phyloP scores from a whole-genome alignment of 2,888 invertebrate genomes.

The Eupithecia pulchellata region DNA sequence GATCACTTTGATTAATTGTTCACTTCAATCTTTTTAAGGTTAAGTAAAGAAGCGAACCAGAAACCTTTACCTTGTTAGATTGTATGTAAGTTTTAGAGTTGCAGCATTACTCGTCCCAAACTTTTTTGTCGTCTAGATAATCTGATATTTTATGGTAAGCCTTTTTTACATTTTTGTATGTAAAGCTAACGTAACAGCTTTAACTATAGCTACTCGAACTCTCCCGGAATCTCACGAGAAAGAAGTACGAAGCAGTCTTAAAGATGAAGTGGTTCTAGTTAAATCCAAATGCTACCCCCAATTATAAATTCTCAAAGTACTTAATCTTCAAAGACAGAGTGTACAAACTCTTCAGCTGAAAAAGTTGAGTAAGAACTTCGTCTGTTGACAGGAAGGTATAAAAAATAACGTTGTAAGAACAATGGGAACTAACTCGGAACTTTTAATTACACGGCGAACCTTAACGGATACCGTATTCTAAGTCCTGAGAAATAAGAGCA shows the following conservation, averaged over 20 bases:
- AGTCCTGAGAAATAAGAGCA: slow-evolving; percentile 13
- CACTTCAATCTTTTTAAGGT: no score
- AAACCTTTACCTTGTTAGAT: no score
- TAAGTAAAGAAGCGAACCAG: no score
- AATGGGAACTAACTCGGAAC: slow-evolving; percentile 37
- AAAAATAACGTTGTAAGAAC: slow-evolving; percentile 36
- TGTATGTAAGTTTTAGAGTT: no score
- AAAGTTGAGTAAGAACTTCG: slow-evolving; percentile 35
- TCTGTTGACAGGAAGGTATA: slow-evolving; percentile 36
- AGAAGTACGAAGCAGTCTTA: slow-evolving; percentile 6
- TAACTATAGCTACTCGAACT: neutral
- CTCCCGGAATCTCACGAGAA: neutral
- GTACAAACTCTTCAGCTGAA: slow-evolving; percentile 31
- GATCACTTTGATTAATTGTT: no score
- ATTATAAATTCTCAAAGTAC: slow-evolving; percentile 35
- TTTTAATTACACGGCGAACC: slow-evolving; percentile 38
- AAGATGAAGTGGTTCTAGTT: neutral
- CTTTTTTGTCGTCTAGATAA: no score
- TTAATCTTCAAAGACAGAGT: slow-evolving; percentile 31
- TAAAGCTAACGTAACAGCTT: neutral
- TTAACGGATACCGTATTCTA: slow-evolving; percentile 10
- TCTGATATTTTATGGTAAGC: no score
- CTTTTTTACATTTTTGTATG: no score
- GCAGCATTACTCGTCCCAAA: no score
- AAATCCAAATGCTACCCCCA: slow-evolving; percentile 20